Conservation (phyloP, 2,888 invertebrate species). For the Cosmia pyralina region DNA sequence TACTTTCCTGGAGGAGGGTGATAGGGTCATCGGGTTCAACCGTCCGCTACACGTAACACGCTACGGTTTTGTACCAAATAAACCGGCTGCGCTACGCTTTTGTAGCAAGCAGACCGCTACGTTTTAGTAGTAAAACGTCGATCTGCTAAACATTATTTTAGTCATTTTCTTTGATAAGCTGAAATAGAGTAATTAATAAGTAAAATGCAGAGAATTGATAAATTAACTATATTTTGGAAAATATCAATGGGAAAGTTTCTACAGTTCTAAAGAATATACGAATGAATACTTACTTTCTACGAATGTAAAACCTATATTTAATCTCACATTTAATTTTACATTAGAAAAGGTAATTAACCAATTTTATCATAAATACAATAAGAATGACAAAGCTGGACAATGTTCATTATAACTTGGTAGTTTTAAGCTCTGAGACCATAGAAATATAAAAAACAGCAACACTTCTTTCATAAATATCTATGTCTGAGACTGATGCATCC, state of each 20-base stretch:
- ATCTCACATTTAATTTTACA: neutral
- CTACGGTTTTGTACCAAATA: neutral
- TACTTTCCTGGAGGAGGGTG: too few species aligned
- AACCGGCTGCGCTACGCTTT: neutral
- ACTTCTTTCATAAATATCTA: too few species aligned
- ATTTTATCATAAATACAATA: neutral
- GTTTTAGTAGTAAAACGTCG: neutral
- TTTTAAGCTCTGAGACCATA: too few species aligned
- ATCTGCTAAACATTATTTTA: neutral
- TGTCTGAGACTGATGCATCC: too few species aligned
- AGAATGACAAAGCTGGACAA: neutral
- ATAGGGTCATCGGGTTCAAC: too few species aligned
- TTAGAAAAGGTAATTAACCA: neutral
- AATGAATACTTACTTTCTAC: too few species aligned
- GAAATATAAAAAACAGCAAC: too few species aligned
- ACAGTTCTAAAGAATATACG: neutral
- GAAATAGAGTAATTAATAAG: neutral
- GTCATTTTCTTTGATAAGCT: neutral
- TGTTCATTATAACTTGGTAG: neutral
- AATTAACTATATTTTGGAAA: constrained; percentile 1
- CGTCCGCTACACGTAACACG: neutral
- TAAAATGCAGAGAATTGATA: neutral
- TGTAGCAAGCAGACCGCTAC: neutral
- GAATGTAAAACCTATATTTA: neutral
- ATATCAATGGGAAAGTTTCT: neutral